Percentiles rank a stretch among this genome's conserved stretches.
Evolutionary conservation across 2,113 vertebrate species (phyloP).

Genomic region (Notothenia coriiceps): DNA sequence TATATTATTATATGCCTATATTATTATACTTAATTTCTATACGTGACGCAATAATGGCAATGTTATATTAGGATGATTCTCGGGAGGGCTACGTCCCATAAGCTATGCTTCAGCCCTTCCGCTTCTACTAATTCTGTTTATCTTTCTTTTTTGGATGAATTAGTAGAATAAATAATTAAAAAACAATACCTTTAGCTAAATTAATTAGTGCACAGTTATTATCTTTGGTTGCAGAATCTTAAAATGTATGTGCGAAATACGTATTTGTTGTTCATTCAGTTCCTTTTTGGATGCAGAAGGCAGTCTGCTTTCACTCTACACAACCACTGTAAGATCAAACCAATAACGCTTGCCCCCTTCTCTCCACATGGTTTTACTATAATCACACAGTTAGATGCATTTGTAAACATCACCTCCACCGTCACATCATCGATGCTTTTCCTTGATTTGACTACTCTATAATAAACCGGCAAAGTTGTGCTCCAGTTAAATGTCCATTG

Average conservation of each 20-base stretch:
- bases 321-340: neutral
- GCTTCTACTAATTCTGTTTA: no score
- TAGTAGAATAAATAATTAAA: no score
- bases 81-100: no score
- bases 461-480: neutral
- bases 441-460: neutral
- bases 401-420: neutral
- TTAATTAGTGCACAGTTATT: neutral
- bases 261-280: neutral
- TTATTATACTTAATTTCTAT: no score
- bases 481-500: neutral
- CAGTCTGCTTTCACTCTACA: neutral
- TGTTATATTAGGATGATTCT: no score
- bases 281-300: neutral
- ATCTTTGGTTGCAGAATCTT: neutral
- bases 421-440: neutral
- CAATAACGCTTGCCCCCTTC: neutral
- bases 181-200: neutral
- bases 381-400: neutral
- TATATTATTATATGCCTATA: no score
- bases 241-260: neutral
- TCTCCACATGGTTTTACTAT: no score
- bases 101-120: no score
- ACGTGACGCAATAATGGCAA: no score
- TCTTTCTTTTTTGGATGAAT: no score